These are phyloP conservation scores for Stigmatopora nigra DNA, from an alignment of 2,113 vertebrate genomes.

Conservation along the genomic window DNA sequence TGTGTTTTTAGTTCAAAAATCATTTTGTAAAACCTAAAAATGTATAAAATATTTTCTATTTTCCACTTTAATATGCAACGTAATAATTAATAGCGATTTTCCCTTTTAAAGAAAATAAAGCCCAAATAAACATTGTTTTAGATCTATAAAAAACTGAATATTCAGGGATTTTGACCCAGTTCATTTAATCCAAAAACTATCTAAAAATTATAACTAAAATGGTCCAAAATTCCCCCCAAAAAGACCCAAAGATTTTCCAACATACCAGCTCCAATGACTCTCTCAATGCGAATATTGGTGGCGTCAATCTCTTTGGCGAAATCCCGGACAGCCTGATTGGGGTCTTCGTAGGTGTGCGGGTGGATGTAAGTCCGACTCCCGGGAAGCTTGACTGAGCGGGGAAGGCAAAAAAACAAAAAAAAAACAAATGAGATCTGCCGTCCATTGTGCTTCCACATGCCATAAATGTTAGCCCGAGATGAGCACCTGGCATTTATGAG, in stretches of 20 bases:
- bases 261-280: conserved; percentile 76
- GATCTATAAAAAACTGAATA: too few species aligned
- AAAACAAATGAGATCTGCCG: neutral
- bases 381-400: conserved; percentile 68
- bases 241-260: conserved; percentile 13
- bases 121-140: too few species aligned
- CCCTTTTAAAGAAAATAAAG: too few species aligned
- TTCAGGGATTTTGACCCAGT: too few species aligned
- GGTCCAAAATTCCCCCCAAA: too few species aligned
- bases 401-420: neutral
- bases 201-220: too few species aligned
- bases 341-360: conserved; percentile 77
- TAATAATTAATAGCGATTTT: too few species aligned
- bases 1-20: too few species aligned
- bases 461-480: conserved; percentile 2
- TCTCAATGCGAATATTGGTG: conserved; percentile 74
- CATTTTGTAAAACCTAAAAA: too few species aligned
- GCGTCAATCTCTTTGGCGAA: conserved; percentile 79
- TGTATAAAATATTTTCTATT: too few species aligned
- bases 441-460: neutral
- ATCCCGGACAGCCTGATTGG: conserved; percentile 75
- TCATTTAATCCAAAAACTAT: too few species aligned
- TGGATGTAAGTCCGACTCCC: conserved; percentile 75
- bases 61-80: too few species aligned
- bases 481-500: neutral